Base-by-base conservation (phyloP, 1,140 invertebrate species). In the Euura saliciscinereae region DNA sequence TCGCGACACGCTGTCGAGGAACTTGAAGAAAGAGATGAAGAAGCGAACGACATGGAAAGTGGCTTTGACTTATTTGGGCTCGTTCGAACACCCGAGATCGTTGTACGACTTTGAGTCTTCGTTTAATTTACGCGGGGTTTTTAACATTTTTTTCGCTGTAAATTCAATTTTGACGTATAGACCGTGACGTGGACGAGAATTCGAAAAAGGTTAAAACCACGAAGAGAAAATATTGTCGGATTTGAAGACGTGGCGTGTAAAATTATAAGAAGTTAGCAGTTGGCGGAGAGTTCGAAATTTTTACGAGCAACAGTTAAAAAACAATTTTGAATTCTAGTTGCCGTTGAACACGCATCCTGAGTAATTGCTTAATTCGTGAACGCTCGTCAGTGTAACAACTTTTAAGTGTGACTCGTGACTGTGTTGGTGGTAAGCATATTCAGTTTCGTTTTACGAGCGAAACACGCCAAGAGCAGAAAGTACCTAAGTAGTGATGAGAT, bases 321-420 rank as follows among this genome's bases (percentile, higher is more conserved):
- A 71, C 70, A 71, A 68, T 75, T 74, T 75, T 68, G 72, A 70
- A 76, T 72, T 72, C 73, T 64, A 45, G 65, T 68, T 71, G 71
- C 72, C 73, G 77, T 45, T 77, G 73, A 71, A 75, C 72, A 66
- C 68, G 71, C 73, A 70, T 66, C 28, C 71, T 65, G 74, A 59
- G 81, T 87, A 87, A 86, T 87, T 87, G 84, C 85, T 86, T 87
- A 87, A 87, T 87, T 86, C 86, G 85, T 83, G 76, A 78, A 83
- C 81, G 76, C 76, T 73, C 77, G 80, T 78, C 75, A 76, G 75
- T 78, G 74, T 76, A 59, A 73, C 69, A 59, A 51, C 67, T 73
- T 73, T 44, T 69, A 73, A 73, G 67, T 69, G 68, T 73, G 45
- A 45, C 6, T 68, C 67, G 73, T 74, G 70, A 66, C 73, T 78